Evolutionary conservation across 2,888 invertebrate species (phyloP), one percentile per base, ranked within the genome.

Genomic region (Euplexia lucipara): DNA sequence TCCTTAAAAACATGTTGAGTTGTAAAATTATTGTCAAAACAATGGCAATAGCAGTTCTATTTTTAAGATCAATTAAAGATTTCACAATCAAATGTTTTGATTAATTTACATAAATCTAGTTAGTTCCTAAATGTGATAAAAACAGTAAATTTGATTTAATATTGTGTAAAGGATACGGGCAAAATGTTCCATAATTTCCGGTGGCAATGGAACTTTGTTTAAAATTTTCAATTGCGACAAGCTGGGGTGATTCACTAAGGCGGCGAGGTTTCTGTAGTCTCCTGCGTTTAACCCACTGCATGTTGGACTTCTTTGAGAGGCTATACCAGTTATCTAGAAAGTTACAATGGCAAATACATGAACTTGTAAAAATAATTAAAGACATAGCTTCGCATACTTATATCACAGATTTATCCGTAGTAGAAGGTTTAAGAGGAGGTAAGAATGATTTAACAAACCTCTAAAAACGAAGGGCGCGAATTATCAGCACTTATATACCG

Each of bases 151-250:
- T n/a, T 14, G 4, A 49, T 48, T 14, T 4, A 16, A 34, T 65
- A 18, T 42, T 57, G 35, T 58, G 7, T 67, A 96, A 97, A 97
- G 97, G 97, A 97, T 98, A 99, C 99, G 98, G 81, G 97, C 97
- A 96, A 99, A 98, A 91, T 99, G 98, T 93, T 99, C 99, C 94
- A 99, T 96, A 68, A 99, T 97, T 96, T 99, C 99, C 9, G 98
- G 97, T 26, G 99, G 99, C 59, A 99, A 95, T 12, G 99, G 98
- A 70, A 98, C 97, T 95, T 98, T 98, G 87, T 97, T 98, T 26
- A 97, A 93, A 70, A 97, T 97, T 86, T 97, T 97, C 82, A 99
- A 96, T 89, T 98, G 98, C 69, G 97, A 97, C 79, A 98, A 95
- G 82, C 96, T 97, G 69, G 96, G 95, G 69, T 97, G 97, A 75